Conservation (phyloP, 1,140 invertebrate species). For the Teleogryllus occipitalis region DNA sequence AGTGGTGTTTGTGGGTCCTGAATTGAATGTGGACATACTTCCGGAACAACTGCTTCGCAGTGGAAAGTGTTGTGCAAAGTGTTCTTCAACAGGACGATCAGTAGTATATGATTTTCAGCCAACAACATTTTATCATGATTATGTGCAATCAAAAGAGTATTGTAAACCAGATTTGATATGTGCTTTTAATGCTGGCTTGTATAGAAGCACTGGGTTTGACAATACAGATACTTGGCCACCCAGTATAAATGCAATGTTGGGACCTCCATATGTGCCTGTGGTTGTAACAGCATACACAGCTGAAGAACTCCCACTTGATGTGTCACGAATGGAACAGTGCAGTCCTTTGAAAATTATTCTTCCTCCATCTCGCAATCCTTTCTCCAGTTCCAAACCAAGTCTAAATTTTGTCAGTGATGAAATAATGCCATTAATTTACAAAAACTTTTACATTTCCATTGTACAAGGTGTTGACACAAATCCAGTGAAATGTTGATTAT, state of each 20-base stretch:
- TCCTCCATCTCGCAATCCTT: conserved; percentile 49
- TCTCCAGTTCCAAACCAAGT: conserved; percentile 56
- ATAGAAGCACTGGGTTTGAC: conserved; percentile 52
- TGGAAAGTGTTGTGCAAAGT: conserved; percentile 42
- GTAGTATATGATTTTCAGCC: conserved; percentile 46
- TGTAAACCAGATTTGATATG: conserved; percentile 48
- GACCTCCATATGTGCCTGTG: conserved; percentile 45
- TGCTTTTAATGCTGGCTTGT: conserved; percentile 61
- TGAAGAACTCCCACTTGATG: conserved; percentile 51
- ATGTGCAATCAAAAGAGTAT: conserved; percentile 37
- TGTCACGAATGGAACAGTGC: conserved; percentile 40
- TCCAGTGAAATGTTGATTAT: background rate
- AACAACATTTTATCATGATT: conserved; percentile 50
- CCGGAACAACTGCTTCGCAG: conserved; percentile 41
- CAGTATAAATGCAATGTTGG: conserved; percentile 42
- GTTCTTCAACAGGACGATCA: conserved; percentile 35
- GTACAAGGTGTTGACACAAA: conserved; percentile 12
- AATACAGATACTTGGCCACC: conserved; percentile 54
- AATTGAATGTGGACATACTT: conserved; percentile 46
- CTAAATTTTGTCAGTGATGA: conserved; percentile 65
- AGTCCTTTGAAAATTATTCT: conserved; percentile 41
- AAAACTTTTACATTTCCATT: conserved; percentile 51
- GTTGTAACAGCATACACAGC: conserved; percentile 56
- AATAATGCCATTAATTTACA: conserved; percentile 56
- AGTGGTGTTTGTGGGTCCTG: conserved; percentile 53